Percentiles rank a stretch among this genome's conserved stretches.
Evolutionary conservation across 2,797 vertebrate species (phyloP).

Genomic region (Tamandua tetradactyla): DNA sequence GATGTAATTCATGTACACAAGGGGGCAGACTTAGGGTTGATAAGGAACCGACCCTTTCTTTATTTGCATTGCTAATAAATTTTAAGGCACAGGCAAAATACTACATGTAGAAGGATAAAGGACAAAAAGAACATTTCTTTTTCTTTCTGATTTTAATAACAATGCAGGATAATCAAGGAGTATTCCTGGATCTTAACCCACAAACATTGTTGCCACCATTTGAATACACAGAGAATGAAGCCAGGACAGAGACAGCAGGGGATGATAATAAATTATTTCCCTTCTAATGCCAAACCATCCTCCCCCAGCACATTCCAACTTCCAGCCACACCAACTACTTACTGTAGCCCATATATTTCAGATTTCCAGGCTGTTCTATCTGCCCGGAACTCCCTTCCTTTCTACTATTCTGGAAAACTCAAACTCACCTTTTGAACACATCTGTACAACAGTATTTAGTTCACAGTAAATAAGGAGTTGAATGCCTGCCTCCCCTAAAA

Average conservation of each 20-base stretch:
- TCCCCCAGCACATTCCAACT: not conserved
- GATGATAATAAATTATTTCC: not conserved
- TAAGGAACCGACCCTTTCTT: slow-evolving; percentile 47
- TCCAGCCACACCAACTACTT: not conserved
- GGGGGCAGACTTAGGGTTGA: slow-evolving; percentile 29
- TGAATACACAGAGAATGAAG: not conserved
- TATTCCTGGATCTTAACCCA: not conserved
- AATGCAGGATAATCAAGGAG: not conserved
- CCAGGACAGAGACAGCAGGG: not conserved
- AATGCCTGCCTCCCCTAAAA: not conserved
- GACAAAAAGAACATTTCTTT: not conserved
- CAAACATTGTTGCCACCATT: not conserved
- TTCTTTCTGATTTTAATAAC: slow-evolving; percentile 28
- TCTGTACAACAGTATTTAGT: no score
- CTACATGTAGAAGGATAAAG: not conserved
- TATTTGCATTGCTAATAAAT: slow-evolving; percentile 50
- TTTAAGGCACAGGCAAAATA: slow-evolving; percentile 26
- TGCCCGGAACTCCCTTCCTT: not conserved
- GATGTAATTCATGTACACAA: slow-evolving; percentile 51
- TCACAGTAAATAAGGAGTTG: not conserved
- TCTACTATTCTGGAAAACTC: not conserved
- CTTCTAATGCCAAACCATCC: not conserved
- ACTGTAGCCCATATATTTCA: not conserved
- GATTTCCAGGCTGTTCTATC: not conserved
- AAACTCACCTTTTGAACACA: slow-evolving; percentile 14